Percentiles rank a stretch among this genome's conserved stretches.
These are phyloP conservation scores for Channa striata DNA, from an alignment of 2,797 vertebrate species.

Conservation along the genomic window DNA sequence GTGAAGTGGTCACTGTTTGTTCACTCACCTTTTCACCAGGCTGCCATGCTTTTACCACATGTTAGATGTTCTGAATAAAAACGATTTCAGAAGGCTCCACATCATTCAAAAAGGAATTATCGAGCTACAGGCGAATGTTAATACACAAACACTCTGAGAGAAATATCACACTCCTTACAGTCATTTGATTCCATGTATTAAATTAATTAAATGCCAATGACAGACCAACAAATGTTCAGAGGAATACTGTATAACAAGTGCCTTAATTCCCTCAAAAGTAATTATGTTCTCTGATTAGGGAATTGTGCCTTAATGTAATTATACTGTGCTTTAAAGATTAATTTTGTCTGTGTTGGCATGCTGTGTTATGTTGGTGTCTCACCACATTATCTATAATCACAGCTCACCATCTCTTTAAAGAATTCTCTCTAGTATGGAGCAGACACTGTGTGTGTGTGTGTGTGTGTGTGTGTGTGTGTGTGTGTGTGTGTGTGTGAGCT, in stretches of 20 bases:
- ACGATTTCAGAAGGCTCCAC: constrained; percentile 3
- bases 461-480: background rate
- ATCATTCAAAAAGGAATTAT: background rate
- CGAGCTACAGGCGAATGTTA: constrained; percentile 14
- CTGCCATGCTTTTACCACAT: constrained; percentile 12
- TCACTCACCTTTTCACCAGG: constrained; percentile 9
- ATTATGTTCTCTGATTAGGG: constrained; percentile 82
- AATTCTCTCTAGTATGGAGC: constrained; percentile 36
- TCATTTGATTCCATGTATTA: constrained; percentile 38
- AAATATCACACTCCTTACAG: constrained; percentile 35
- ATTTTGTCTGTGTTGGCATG: constrained; percentile 78
- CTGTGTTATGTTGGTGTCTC: constrained; percentile 74
- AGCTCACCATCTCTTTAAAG: constrained; percentile 68
- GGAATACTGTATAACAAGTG: constrained; percentile 66
- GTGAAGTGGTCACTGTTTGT: background rate
- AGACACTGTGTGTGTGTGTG: constrained; percentile 6
- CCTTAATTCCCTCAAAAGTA: constrained; percentile 78
- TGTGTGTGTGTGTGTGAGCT: constrained; percentile 7
- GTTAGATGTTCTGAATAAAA: constrained; percentile 8
- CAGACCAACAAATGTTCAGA: constrained; percentile 55
- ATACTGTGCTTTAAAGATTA: constrained; percentile 81
- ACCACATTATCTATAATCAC: constrained; percentile 81
- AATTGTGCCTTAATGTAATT: constrained; percentile 82
- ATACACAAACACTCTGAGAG: constrained; percentile 2
- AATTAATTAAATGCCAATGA: constrained; percentile 59